A percentile compares a stretch with the other conserved stretches of the same genome.
phyloP scores from a whole-genome alignment of 2,113 vertebrate species.

The Sturnus vulgaris region DNA sequence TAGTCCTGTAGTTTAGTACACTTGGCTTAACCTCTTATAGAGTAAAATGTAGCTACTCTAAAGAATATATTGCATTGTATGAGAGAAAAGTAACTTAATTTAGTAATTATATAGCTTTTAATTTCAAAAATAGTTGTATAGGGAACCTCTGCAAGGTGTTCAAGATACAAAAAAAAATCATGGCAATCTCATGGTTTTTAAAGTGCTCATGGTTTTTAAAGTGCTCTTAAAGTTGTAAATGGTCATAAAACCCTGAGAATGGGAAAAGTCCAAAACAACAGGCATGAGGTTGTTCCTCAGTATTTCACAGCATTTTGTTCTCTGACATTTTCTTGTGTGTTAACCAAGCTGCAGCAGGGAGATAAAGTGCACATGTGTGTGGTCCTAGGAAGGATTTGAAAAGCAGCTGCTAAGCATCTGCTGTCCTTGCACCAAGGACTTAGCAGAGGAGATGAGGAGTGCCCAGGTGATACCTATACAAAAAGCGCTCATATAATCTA shows the following conservation, averaged over 20 bases:
- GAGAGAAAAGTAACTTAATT: background rate
- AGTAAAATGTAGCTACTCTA: background rate
- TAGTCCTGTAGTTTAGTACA: background rate
- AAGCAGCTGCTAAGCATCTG: background rate
- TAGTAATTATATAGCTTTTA: background rate
- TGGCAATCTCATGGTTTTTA: background rate
- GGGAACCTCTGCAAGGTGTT: background rate
- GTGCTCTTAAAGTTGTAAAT: background rate
- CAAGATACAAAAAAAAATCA: background rate
- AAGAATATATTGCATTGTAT: background rate
- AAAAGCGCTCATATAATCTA: accelerated
- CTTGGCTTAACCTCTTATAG: background rate
- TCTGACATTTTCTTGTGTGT: background rate
- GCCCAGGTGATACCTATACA: background rate
- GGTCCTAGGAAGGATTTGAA: background rate
- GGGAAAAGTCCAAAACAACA: background rate
- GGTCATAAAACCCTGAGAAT: background rate
- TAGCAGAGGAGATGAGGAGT: background rate
- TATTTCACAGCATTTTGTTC: background rate
- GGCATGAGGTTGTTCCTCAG: background rate
- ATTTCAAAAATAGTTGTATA: background rate
- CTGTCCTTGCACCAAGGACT: background rate
- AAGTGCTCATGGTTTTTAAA: background rate
- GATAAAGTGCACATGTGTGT: background rate
- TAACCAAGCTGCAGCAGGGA: background rate